Base-by-base conservation (phyloP, 53 echinoderm and acorn worm genomes). In the Mesocentrotus franciscanus region DNA sequence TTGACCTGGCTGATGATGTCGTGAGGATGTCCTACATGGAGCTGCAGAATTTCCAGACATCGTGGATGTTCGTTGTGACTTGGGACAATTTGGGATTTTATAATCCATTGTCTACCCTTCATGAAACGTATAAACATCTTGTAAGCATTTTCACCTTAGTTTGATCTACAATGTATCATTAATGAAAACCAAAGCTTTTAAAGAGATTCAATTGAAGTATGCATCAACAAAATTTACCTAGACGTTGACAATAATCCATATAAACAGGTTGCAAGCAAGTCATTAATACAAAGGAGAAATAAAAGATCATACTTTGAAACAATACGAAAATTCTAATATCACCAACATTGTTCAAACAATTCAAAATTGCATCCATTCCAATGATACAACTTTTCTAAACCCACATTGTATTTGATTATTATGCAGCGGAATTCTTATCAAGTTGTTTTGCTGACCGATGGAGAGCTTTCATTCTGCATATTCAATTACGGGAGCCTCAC, bases 361-460 rank as follows among this genome's bases (percentile, higher is more conserved):
- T 39, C 1, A n/a, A 8, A 84, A 75, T 75, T n/a, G 26, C 16
- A 18, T 75, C 7, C 30, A 75, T 75, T 75, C 20, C 30, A n/a
- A 20, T 75, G n/a, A 29, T 3, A 75, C 6, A 49, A 49, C 49
- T 49, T 49, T 49, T 4, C 49, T 49, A 49, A 2, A 49, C 6
- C 49, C 49, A 42, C 9, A 1, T 18, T 84, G 49, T 8, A 17
- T 84, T 49, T 84, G 49, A 9, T 39, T 84, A 49, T 49, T 84
- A 20, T 24, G n/a, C 49, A 97, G 97, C 89, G 93, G 9, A 97
- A 97, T 64, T 96, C 97, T 36, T 97, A 95, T 89, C 97, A 97
- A 95, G 95, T 87, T 8, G 96, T 97, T 55, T 89, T 97, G 30
- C 58, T 96, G 13, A 96, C 92, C 22, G 95, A 97, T 66, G 95